Evolutionary conservation across 2,888 invertebrate genomes (phyloP), one percentile per base, ranked within the genome.

Genomic region (Esperia sulphurella): DNA sequence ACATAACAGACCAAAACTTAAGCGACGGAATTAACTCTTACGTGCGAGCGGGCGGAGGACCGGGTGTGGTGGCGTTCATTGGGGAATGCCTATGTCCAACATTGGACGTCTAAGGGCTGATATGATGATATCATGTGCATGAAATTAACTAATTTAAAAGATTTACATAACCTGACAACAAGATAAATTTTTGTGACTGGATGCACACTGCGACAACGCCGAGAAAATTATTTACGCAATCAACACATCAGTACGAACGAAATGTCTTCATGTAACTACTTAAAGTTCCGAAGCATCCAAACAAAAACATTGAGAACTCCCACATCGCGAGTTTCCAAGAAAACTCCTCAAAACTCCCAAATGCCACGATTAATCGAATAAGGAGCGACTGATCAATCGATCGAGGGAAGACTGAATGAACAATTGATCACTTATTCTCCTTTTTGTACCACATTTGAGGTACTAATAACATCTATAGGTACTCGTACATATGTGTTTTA

Each of bases 271-370:
- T 87, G 64, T 66, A n/a, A n/a, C n/a, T n/a, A 21, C 21, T 21
- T 21, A 71, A 73, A 65, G 60, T 55, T 57, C 58, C 57, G 58
- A 60, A 65, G 63, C 65, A 68, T 69, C 58, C 57, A 58, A 54
- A 51, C 59, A 76, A 83, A 83, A 78, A 77, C 69, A 61, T 46
- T 42, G 49, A 59, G 82, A 75, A 79, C 85, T 75, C 83, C 86
- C 87, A 83, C 82, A 79, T 75, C 71, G 85, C 54, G 55, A 63
- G 60, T 74, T 82, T 85, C 86, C 76, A 53, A 72, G 84, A 85
- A 86, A 86, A 83, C 71, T 75, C 61, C 57, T 56, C 59, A 74
- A 76, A 85, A 82, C 73, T 60, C 63, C 71, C 71, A 81, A 76
- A 86, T 83, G 77, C 81, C 79, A 57, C 67, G 55, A 68, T 76